Evolutionary conservation across 2,888 invertebrate species (phyloP).

Genomic region (Dryobota labecula): DNA sequence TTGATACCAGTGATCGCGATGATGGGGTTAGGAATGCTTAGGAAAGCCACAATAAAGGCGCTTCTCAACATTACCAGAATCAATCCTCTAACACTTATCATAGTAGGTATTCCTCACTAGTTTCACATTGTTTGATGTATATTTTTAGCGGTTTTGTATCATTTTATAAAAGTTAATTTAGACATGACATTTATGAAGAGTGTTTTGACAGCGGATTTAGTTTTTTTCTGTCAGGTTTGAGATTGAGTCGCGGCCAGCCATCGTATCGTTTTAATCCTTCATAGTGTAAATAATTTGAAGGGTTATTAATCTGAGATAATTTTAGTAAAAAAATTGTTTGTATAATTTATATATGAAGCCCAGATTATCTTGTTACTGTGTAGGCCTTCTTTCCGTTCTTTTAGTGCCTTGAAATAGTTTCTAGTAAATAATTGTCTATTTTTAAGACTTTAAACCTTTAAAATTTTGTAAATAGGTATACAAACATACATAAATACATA

Average conservation of each 20-base stretch:
- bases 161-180: slow-evolving; percentile 58
- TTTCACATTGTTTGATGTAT: slow-evolving; percentile 53
- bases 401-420: background rate
- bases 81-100: slow-evolving; percentile 75
- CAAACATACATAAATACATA: no score
- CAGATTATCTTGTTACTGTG: background rate
- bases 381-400: background rate
- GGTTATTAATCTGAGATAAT: slow-evolving; percentile 14
- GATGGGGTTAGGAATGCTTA: slow-evolving; percentile 82
- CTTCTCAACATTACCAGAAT: slow-evolving; percentile 82
- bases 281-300: slow-evolving; percentile 16
- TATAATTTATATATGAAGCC: background rate
- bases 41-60: slow-evolving; percentile 80
- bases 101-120: slow-evolving; percentile 59
- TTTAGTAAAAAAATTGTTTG: background rate
- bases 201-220: slow-evolving; percentile 51
- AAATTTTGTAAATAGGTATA: no score
- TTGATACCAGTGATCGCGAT: slow-evolving; percentile 80
- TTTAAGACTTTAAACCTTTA: no score
- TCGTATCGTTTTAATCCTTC: slow-evolving; percentile 18
- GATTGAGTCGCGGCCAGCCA: slow-evolving; percentile 37
- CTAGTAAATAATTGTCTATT: background rate
- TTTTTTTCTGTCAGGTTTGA: slow-evolving; percentile 49
- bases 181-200: slow-evolving; percentile 40
- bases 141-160: slow-evolving; percentile 66